A percentile compares a stretch with the other conserved stretches of the same genome.
Conservation (phyloP, 2,113 vertebrate species). For the Petroica traversi region DNA sequence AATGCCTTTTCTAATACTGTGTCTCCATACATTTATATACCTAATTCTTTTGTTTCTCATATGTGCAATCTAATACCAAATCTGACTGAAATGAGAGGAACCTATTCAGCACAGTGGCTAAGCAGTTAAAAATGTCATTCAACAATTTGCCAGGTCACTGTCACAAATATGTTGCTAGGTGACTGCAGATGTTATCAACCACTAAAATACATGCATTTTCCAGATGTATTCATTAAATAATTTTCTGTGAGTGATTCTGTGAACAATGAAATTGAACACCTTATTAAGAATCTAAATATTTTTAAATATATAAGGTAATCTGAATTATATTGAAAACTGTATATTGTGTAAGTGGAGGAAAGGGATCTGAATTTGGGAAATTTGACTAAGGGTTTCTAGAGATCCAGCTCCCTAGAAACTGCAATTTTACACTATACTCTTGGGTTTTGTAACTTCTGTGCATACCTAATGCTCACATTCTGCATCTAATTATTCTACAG, state of each 20-base stretch:
- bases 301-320: not conserved
- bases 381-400: not conserved
- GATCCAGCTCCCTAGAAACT: not conserved
- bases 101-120: not conserved
- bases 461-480: constrained; percentile 43
- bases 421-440: not conserved
- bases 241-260: not conserved
- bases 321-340: not conserved
- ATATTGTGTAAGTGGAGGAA: not conserved
- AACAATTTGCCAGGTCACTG: constrained; percentile 12
- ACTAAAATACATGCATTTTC: constrained; percentile 29
- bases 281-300: not conserved
- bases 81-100: not conserved
- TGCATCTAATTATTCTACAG: constrained; percentile 32
- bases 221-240: constrained; percentile 32
- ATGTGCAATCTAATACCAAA: not conserved
- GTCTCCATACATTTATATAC: not conserved
- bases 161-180: constrained; percentile 60
- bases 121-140: constrained; percentile 34
- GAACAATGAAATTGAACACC: not conserved
- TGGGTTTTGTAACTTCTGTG: constrained; percentile 4
- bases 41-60: not conserved
- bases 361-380: not conserved
- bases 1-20: not conserved
- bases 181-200: constrained; percentile 48